Evolutionary conservation across 2,797 vertebrate species (phyloP), one percentile per base, ranked within the genome.

Genomic region (Tenualosa thibaudeaui): DNA sequence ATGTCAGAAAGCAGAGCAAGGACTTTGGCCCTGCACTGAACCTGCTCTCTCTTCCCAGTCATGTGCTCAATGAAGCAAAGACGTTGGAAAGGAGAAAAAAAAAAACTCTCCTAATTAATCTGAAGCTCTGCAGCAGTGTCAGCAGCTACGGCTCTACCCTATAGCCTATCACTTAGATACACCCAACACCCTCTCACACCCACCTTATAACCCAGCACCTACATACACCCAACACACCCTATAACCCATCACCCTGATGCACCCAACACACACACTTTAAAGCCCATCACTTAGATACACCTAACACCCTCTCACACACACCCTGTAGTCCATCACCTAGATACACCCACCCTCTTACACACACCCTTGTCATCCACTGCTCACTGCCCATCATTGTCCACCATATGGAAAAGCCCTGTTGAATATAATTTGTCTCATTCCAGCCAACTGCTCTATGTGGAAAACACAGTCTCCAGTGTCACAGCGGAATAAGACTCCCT

Each of bases 61-160:
- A 88, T 86, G 86, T 88, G 86, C 85, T 85, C 87, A 88, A 82
- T 81, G 86, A 78, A 85, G 88, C 87, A 87, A 51, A 86, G 85
- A 84, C 85, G 87, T 85, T 81, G 84, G 6, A 15, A 43, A 75
- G 68, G 12, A 43, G 15, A 53, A 17, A 75, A 17, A 31, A 53
- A 53, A 17, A 71, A 4, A 26, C 15, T 15, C 12, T 43, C 68
- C 68, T 75, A 75, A 75, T 75, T 75, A 75, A 75, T 75, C 68
- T 75, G 68, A 31, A 75, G 51, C 68, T 75, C 37, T 40, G 68
- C 31, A 75, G 26, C 12, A 15, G 26, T 26, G 13, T 26, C 65
- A 37, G n/a, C 62, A 65, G 62, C 62, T 31, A 9, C 26, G 37
- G 24, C 24, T 17, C 13, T 19, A 7, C 31, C 68, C 56, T 19